A percentile compares a stretch with the other conserved stretches of the same genome.
These are phyloP conservation scores for Tillus elongatus DNA, from an alignment of 2,888 invertebrate genomes.

Conservation along the genomic window DNA sequence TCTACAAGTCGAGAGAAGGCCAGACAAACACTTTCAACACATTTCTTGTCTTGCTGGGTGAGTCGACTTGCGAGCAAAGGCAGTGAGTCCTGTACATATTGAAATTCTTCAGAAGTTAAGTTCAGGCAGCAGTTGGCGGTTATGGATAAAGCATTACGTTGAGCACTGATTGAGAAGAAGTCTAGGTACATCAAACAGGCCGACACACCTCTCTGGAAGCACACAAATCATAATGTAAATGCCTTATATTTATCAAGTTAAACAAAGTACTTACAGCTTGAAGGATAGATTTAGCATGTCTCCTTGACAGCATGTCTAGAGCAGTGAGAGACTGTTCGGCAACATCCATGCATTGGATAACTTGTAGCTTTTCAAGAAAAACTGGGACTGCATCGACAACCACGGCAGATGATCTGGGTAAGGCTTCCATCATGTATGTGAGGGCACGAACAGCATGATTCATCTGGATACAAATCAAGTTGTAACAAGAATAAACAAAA, in stretches of 20 bases:
- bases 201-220: conserved; percentile 78
- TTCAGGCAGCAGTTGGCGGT: conserved; percentile 98
- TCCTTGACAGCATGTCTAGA: conserved; percentile 89
- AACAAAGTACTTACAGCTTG: conserved; percentile 60
- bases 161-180: conserved; percentile 97
- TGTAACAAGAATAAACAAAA: too few relatives aligned
- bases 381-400: conserved; percentile 96
- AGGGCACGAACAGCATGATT: conserved; percentile 97
- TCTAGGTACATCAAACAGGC: conserved; percentile 95
- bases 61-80: conserved; percentile 71
- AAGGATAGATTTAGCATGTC: conserved; percentile 94
- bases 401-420: conserved; percentile 91
- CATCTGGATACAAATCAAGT: conserved; percentile 61
- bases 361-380: conserved; percentile 92
- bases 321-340: conserved; percentile 98
- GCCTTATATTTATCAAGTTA: background rate
- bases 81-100: conserved; percentile 81
- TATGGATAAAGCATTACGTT: conserved; percentile 90
- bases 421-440: conserved; percentile 98
- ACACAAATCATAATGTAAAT: conserved; percentile 6
- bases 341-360: conserved; percentile 99
- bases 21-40: conserved; percentile 93
- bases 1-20: conserved; percentile 95
- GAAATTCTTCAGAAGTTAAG: conserved; percentile 88
- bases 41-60: conserved; percentile 90